phyloP scores from a whole-genome alignment of 1,140 invertebrate genomes.

The Drosophila auraria region DNA sequence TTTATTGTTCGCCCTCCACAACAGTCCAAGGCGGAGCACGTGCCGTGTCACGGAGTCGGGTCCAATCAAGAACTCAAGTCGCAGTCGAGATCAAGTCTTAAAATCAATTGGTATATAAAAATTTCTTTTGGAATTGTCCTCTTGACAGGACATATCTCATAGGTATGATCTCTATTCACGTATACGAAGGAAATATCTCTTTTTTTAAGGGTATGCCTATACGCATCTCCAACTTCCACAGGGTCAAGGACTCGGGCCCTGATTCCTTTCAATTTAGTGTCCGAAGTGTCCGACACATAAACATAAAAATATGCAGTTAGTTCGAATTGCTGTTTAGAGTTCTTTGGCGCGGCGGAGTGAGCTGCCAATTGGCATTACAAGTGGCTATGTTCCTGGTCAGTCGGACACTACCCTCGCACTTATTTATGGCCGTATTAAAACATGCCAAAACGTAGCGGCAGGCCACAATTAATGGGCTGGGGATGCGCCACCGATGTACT shows the following conservation, averaged over 20 bases:
- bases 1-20: slow-evolving; percentile 56
- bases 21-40: slow-evolving; percentile 20
- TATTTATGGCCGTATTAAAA: slow-evolving; percentile 81
- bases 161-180: not conserved
- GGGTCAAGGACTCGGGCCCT: slow-evolving; percentile 26
- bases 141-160: not conserved
- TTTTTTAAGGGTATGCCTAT: not conserved
- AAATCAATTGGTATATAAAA: too few species aligned
- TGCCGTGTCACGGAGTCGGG: slow-evolving; percentile 37
- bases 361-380: slow-evolving; percentile 60
- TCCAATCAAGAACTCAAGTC: not conserved
- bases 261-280: slow-evolving; percentile 7
- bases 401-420: slow-evolving; percentile 60
- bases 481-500: slow-evolving; percentile 17
- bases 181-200: not conserved
- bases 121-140: too few species aligned
- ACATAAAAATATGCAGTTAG: slow-evolving; percentile 48
- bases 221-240: slow-evolving; percentile 16
- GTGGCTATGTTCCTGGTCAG: slow-evolving; percentile 24
- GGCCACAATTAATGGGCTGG: slow-evolving; percentile 60
- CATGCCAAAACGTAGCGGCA: slow-evolving; percentile 60
- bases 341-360: slow-evolving; percentile 6
- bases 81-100: too few species aligned
- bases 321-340: slow-evolving; percentile 60
- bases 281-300: slow-evolving; percentile 20